Percentiles rank a stretch among this genome's conserved stretches.
These are phyloP conservation scores for Pantherophis guttatus DNA, from an alignment of 2,113 vertebrate species.

Conservation along the genomic window DNA sequence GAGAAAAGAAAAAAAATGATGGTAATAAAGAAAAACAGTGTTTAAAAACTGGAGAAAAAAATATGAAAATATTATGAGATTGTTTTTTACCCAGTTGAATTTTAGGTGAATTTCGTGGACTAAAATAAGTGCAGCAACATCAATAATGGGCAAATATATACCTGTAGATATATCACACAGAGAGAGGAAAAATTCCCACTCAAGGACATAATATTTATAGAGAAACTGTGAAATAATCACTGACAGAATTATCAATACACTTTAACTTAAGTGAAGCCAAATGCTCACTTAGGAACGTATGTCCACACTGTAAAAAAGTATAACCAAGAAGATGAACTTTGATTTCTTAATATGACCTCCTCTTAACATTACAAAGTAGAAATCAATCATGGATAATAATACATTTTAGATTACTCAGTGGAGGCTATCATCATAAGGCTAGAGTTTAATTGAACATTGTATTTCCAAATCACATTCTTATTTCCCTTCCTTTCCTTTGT, in stretches of 20 bases:
- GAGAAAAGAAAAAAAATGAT: background rate
- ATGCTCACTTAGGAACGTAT: background rate
- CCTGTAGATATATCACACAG: background rate
- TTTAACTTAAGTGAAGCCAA: background rate
- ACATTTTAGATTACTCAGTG: background rate
- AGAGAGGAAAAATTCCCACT: background rate
- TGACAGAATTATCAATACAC: background rate
- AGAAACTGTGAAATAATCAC: conserved; percentile 5
- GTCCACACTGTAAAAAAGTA: background rate
- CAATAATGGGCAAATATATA: background rate
- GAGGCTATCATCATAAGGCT: background rate
- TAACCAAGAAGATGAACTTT: conserved; percentile 4
- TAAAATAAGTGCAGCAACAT: conserved; percentile 1
- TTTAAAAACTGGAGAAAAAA: background rate
- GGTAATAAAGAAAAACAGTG: background rate
- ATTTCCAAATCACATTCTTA: conserved; percentile 2
- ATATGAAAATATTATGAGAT: background rate
- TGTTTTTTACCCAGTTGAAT: background rate
- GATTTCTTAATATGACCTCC: background rate
- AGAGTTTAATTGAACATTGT: background rate
- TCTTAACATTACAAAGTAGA: conserved; percentile 17
- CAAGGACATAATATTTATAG: conserved; percentile 15
- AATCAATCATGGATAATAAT: conserved; percentile 15
- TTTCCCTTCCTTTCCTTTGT: background rate
- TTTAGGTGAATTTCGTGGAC: conserved; percentile 1